A percentile compares a stretch with the other conserved stretches of the same genome.
These are phyloP conservation scores for Megalops atlanticus DNA, from an alignment of 2,113 vertebrate genomes.

Conservation along the genomic window DNA sequence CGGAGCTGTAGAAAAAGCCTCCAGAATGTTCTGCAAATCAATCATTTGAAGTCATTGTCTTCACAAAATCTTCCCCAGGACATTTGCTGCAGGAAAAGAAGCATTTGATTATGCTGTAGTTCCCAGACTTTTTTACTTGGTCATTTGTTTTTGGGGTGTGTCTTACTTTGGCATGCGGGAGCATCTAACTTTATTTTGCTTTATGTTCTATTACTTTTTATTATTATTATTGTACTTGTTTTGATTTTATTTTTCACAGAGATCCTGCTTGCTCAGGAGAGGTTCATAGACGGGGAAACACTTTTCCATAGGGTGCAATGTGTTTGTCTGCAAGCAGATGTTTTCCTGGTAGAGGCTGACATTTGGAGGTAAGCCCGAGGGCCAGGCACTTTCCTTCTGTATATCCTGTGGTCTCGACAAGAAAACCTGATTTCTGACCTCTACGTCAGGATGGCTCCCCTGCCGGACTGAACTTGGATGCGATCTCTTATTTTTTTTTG, in stretches of 20 bases:
- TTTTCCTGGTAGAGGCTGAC: conserved; percentile 32
- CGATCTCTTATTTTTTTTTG: conserved; percentile 19
- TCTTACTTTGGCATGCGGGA: neutral
- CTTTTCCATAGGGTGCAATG: conserved; percentile 26
- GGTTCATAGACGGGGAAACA: neutral
- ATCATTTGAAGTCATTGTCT: too few relatives aligned
- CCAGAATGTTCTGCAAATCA: neutral
- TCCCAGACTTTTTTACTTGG: neutral
- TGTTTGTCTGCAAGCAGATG: conserved; percentile 34
- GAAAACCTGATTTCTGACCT: conserved; percentile 22
- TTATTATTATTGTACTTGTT: neutral
- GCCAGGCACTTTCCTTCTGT: conserved; percentile 12
- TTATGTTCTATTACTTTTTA: conserved; percentile 8
- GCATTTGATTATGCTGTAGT: neutral
- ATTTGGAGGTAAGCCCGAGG: conserved; percentile 26
- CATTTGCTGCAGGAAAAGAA: neutral
- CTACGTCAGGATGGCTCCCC: conserved; percentile 18
- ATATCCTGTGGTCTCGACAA: conserved; percentile 20
- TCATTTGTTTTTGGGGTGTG: conserved; percentile 9
- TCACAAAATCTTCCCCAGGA: neutral
- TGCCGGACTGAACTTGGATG: conserved; percentile 13
- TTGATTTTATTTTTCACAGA: conserved; percentile 15
- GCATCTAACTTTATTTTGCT: neutral
- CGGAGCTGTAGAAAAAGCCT: too few relatives aligned
- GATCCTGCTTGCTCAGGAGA: neutral